Conservation (phyloP, 1,140 invertebrate species). For the Drosophila melanogaster region DNA sequence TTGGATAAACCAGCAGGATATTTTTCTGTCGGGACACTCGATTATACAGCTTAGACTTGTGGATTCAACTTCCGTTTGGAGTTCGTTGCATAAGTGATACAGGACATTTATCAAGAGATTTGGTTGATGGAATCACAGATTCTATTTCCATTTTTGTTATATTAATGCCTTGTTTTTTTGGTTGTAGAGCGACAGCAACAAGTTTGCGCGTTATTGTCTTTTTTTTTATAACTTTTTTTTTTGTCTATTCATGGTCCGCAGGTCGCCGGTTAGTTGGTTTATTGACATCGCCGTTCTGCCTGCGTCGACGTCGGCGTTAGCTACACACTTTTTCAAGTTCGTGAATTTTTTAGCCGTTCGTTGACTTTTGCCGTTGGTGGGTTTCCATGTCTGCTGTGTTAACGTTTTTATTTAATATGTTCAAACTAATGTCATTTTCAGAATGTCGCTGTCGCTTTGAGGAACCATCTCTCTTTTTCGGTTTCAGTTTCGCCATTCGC, state of each 20-base stretch:
- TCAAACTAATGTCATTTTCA: constrained; percentile 74
- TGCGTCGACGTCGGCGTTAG: constrained; percentile 27
- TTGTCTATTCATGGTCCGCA: constrained; percentile 65
- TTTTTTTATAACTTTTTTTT: constrained; percentile 22
- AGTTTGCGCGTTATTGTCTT: constrained; percentile 29
- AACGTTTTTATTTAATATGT: constrained; percentile 58
- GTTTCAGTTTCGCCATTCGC: constrained; percentile 25
- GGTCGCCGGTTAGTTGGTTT: constrained; percentile 78
- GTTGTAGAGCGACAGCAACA: constrained; percentile 40
- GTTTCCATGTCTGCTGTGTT: constrained; percentile 61
- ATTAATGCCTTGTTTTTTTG: constrained; percentile 3
- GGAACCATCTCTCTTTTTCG: constrained; percentile 27
- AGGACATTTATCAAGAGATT: constrained; percentile 46
- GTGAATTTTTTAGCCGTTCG: constrained; percentile 82
- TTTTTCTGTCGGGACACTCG: not conserved
- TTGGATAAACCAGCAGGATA: not conserved
- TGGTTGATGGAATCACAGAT: constrained; percentile 15
- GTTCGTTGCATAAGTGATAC: not conserved
- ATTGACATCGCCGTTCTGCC: constrained; percentile 68
- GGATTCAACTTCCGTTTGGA: constrained; percentile 18
- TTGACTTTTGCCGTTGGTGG: constrained; percentile 65
- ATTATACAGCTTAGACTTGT: not conserved
- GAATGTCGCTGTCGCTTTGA: constrained; percentile 26
- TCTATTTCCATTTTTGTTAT: constrained; percentile 27
- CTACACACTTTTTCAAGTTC: constrained; percentile 75